phyloP scores from a whole-genome alignment of 2,797 vertebrate genomes.

The Cyprinodon diabolis region DNA sequence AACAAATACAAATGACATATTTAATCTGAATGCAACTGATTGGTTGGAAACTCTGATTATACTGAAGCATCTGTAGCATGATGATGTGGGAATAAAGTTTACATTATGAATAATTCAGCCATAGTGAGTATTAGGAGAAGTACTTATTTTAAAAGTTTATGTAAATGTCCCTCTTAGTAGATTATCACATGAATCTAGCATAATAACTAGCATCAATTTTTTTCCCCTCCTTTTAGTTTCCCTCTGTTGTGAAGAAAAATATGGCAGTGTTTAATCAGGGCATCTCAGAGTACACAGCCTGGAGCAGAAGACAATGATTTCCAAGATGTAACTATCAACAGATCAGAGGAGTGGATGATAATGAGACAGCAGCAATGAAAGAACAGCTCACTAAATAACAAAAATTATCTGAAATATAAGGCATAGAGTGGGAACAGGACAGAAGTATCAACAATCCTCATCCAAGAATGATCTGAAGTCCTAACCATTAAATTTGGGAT shows the following conservation, averaged over 20 bases:
- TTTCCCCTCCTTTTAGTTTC: background rate
- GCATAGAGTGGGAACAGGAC: background rate
- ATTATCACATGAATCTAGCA: conserved; percentile 8
- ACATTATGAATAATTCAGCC: background rate
- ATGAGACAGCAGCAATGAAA: conserved; percentile 7
- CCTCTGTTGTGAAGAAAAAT: conserved; percentile 22
- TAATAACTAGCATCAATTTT: background rate
- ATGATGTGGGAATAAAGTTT: background rate
- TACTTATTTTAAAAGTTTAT: background rate
- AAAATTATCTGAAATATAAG: background rate
- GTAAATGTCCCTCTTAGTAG: background rate
- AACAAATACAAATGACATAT: background rate
- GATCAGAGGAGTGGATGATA: background rate
- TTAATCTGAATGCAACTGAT: background rate
- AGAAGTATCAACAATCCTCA: background rate
- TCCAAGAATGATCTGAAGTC: background rate
- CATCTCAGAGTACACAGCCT: conserved; percentile 13
- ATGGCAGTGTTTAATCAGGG: conserved; percentile 14
- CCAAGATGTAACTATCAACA: background rate
- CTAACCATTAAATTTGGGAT: background rate
- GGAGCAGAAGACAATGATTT: conserved; percentile 12
- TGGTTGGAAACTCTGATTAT: background rate
- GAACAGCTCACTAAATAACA: background rate
- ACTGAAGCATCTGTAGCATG: background rate
- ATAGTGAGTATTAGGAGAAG: background rate